Evolutionary conservation across 2,888 invertebrate genomes (phyloP), one percentile per base, ranked within the genome.

Genomic region (Yponomeuta evonymella): DNA sequence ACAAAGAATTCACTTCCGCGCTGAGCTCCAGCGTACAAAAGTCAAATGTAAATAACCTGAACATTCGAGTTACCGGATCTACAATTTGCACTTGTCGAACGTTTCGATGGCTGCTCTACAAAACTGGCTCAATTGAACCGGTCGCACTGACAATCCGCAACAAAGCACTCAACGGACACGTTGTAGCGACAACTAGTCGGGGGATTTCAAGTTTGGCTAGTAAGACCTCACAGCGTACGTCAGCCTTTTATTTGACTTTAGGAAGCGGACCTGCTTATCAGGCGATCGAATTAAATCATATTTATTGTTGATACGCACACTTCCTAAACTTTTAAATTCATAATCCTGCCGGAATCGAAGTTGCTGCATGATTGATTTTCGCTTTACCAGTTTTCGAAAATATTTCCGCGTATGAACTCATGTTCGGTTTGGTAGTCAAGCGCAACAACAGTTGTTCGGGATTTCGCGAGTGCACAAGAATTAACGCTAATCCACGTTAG

Each of bases 31-130:
- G 79, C 83, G 85, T 80, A 84, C 84, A 90, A 84, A 91, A 91
- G 91, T 90, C 90, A 90, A 89, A 90, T 89, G 90, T 91, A 88
- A 92, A 91, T 83, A 92, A 91, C 91, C 90, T 90, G 84, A 85
- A 83, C 81, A 77, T 79, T 78, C 48, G 70, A 70, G 23, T 48
- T 65, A 70, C 58, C 29, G 10, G 12, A 79, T 69, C 30, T 33
- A 69, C 65, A 30, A 68, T 58, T 48, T 70, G 67, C 74, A 81
- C 76, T 77, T 74, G 76, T 76, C 76, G 77, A 79, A 79, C 79
- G 76, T 79, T 78, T 76, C 79, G 15, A 75, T 72, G 73, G 74
- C 73, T 74, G 75, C 73, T 75, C 74, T 81, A 79, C 83, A 86
- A 80, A 76, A 78, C 82, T 78, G 73, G 75, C 74, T 75, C 74